Base-by-base conservation (phyloP, 2,113 vertebrate species). In the Trochalopteron elliotii region DNA sequence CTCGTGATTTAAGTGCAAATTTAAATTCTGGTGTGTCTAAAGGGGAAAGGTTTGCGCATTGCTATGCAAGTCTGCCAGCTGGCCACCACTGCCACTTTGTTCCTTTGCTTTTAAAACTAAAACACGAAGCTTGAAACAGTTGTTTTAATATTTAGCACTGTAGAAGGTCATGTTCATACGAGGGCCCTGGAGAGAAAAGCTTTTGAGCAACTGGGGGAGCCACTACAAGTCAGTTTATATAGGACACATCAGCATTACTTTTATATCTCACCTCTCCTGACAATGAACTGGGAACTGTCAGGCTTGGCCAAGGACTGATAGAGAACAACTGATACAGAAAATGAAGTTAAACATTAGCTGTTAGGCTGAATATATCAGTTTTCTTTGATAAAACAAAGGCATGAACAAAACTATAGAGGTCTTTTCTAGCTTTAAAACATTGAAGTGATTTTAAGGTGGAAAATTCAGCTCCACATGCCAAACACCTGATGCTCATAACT, bases 1-100 rank as follows among this genome's bases (percentile, higher is more conserved):
- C 96, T 95, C 50, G 76, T 65, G 83, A 93, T 96, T 90, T 92
- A 92, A 96, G 92, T 49, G 71, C 65, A 90, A 83, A 94, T 94
- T 90, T 82, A 52, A 93, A 61, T 90, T 81, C 93, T 79, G 69
- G 44, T 82, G 63, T 47, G 65, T 90, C 80, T 83, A 68, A 94
- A 95, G 83, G 68, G 77, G 88, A 92, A 94, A 90, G 72, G 52
- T 81, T 95, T 94, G 85, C 1, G 0, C 72, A 69, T 89, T 87
- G 77, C 91, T 93, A 70, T 83, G 85, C 76, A 49, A 86, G 75
- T 14, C 79, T 96, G 94, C 86, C 94, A 97, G 96, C 88, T 96
- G 92, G 88, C 88, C 44, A 82, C 72, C 61, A 14, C 44, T 4
- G 7, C 64, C 47, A 68, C 72, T 92, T 93, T 87, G 59, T 79